Conservation (phyloP, 2,888 invertebrate species). For the Oscheius myriophilus region DNA sequence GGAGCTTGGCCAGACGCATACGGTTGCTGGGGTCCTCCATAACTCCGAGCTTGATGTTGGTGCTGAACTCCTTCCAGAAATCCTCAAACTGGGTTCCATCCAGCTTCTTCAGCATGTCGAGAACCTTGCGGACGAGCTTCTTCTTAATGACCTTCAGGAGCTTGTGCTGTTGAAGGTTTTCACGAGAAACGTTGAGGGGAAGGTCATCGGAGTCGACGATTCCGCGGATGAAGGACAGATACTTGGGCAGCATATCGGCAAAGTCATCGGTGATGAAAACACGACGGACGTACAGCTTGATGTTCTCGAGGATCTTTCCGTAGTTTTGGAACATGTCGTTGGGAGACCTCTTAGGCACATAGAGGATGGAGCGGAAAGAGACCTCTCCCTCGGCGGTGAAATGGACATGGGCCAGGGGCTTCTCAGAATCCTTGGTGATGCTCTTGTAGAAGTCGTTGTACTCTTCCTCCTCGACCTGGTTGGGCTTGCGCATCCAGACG, state of each 20-base stretch:
- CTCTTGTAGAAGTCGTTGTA: constrained; percentile 95
- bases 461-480: constrained; percentile 75
- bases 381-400: constrained; percentile 99
- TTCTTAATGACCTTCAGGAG: constrained; percentile 98
- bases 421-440: constrained; percentile 80
- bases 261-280: constrained; percentile 99
- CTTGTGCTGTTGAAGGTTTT: constrained; percentile 97
- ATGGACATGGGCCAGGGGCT: constrained; percentile 75
- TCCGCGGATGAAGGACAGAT: constrained; percentile 91
- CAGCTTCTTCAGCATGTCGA: constrained; percentile 88
- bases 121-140: constrained; percentile 89
- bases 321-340: constrained; percentile 84
- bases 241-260: constrained; percentile 98
- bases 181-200: constrained; percentile 95
- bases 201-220: constrained; percentile 98
- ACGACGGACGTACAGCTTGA: constrained; percentile 87
- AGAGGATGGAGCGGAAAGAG: constrained; percentile 94
- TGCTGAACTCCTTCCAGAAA: constrained; percentile 99
- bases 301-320: constrained; percentile 65
- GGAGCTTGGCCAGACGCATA: constrained; percentile 90
- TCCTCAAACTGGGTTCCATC: constrained; percentile 86
- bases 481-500: constrained; percentile 91
- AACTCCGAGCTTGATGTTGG: constrained; percentile 93
- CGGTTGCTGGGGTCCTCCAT: constrained; percentile 98
- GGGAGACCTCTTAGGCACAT: constrained; percentile 89